A percentile compares a stretch with the other conserved stretches of the same genome.
These are phyloP conservation scores for Lethenteron reissneri DNA, from an alignment of 2,113 vertebrate species.

Conservation along the genomic window DNA sequence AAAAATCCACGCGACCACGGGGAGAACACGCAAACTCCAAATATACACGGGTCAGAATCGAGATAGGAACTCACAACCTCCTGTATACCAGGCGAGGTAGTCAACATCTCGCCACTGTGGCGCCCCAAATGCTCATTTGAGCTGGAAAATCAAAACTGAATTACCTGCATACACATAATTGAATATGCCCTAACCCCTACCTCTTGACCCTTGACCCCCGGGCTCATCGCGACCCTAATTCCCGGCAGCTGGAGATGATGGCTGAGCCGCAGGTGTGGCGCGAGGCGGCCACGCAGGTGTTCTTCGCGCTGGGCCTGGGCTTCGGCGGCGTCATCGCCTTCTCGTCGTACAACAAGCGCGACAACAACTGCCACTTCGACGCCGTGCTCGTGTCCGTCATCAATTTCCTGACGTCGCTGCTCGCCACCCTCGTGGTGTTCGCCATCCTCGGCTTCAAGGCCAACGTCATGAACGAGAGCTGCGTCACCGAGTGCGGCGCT, in stretches of 20 bases:
- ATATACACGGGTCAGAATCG: too few relatives aligned
- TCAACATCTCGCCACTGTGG: too few relatives aligned
- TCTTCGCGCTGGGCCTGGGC: slow-evolving; percentile 77
- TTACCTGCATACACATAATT: too few relatives aligned
- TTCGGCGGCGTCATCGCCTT: slow-evolving; percentile 95
- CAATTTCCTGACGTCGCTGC: slow-evolving; percentile 80
- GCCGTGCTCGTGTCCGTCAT: slow-evolving; percentile 74
- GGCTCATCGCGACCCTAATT: too few relatives aligned
- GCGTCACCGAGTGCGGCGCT: slow-evolving; percentile 63
- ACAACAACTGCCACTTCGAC: slow-evolving; percentile 98
- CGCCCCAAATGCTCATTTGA: too few relatives aligned
- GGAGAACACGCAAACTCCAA: too few relatives aligned
- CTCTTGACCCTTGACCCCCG: neutral
- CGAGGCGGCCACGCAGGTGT: slow-evolving; percentile 87
- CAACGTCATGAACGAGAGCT: slow-evolving; percentile 96
- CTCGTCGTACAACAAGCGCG: slow-evolving; percentile 96
- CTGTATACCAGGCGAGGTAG: too few relatives aligned
- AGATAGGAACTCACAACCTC: too few relatives aligned
- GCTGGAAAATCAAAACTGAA: too few relatives aligned
- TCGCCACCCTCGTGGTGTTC: slow-evolving; percentile 89
- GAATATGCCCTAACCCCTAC: neutral
- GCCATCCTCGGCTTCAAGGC: slow-evolving; percentile 96
- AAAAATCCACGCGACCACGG: too few relatives aligned
- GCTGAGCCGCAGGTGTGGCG: slow-evolving; percentile 89
- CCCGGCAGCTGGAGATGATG: slow-evolving; percentile 79